Evolutionary conservation across 1,140 invertebrate genomes (phyloP).

Genomic region (Micrasema longulum): DNA sequence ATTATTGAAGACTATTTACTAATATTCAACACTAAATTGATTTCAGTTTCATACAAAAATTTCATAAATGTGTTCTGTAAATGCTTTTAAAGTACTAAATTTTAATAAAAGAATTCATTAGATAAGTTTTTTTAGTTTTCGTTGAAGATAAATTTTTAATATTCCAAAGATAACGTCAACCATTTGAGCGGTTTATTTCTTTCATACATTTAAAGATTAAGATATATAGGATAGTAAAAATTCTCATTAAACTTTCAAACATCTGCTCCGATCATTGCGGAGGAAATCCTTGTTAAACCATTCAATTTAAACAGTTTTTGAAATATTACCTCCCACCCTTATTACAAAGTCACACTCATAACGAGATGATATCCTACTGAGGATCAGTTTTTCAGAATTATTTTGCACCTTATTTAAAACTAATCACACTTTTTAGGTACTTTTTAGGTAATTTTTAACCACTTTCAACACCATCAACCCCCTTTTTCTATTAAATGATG

Average conservation of each 20-base stretch:
- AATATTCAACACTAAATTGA: too few species aligned
- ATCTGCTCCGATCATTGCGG: conserved; percentile 46
- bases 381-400: conserved; percentile 6
- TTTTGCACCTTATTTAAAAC: not conserved
- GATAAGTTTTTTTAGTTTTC: too few species aligned
- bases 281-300: conserved; percentile 39
- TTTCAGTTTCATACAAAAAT: too few species aligned
- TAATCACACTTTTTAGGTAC: not conserved
- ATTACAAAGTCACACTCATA: conserved; percentile 44
- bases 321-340: conserved; percentile 47
- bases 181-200: not conserved
- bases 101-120: too few species aligned
- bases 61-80: too few species aligned
- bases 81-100: too few species aligned
- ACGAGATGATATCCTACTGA: conserved; percentile 40
- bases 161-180: too few species aligned
- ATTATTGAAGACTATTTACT: too few species aligned
- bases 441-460: not conserved
- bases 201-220: not conserved
- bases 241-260: conserved; percentile 46
- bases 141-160: too few species aligned
- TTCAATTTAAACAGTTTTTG: conserved; percentile 55
- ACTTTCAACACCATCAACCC: not conserved
- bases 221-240: conserved; percentile 39
- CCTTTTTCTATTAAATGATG: not conserved